A percentile compares a stretch with the other conserved stretches of the same genome.
Evolutionary conservation across 2,113 vertebrate genomes (phyloP).

Genomic region (Progne subis): DNA sequence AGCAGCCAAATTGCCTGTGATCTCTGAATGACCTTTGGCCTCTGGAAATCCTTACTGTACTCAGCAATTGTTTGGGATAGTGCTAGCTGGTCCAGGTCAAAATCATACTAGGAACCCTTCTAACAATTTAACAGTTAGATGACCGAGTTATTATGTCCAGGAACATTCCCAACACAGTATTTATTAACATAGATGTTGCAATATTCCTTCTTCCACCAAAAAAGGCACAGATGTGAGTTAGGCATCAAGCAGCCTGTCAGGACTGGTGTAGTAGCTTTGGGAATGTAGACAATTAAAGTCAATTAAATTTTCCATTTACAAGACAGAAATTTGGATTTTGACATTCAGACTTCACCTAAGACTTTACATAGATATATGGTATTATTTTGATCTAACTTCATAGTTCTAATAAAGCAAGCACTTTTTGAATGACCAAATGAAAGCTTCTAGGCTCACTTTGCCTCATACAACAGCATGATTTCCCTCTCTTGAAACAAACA

Average conservation of each 20-base stretch:
- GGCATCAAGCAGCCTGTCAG: background rate
- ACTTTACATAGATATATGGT: background rate
- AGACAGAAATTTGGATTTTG: background rate
- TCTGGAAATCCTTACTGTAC: conserved; percentile 37
- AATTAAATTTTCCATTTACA: background rate
- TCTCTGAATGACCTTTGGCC: conserved; percentile 21
- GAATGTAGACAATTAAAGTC: background rate
- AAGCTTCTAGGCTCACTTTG: background rate
- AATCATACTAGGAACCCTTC: background rate
- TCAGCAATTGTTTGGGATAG: conserved; percentile 17
- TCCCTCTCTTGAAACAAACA: background rate
- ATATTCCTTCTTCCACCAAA: background rate
- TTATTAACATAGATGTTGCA: background rate
- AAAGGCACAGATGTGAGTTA: background rate
- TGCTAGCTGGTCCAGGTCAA: background rate
- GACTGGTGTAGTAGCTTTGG: background rate
- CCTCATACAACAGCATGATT: background rate
- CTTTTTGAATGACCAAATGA: background rate
- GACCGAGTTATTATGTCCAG: background rate
- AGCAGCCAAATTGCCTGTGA: conserved; percentile 42
- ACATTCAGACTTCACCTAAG: background rate
- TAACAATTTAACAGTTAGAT: conserved; percentile 8
- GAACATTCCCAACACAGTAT: background rate
- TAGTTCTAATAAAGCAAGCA: background rate
- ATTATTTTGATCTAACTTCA: background rate